Conservation (phyloP, 2,113 vertebrate genomes). For the Acrocephalus kingi region DNA sequence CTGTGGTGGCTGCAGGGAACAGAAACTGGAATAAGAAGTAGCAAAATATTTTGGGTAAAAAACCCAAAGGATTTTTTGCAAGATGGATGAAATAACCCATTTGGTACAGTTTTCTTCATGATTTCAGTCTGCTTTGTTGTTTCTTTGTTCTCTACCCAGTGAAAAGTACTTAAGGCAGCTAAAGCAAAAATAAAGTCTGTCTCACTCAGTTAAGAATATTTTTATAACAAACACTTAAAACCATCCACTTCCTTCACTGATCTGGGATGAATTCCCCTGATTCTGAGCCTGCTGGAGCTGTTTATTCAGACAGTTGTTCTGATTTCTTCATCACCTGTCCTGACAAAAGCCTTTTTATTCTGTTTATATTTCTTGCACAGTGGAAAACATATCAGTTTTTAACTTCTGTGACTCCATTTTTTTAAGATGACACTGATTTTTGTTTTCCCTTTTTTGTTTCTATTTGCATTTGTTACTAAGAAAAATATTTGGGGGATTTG, state of each 20-base stretch:
- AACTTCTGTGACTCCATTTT: neutral
- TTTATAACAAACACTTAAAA: conserved; percentile 23
- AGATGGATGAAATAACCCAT: neutral
- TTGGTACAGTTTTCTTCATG: neutral
- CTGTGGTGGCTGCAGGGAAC: neutral
- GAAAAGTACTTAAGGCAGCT: neutral
- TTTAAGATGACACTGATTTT: neutral
- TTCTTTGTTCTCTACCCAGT: neutral
- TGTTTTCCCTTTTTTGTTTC: neutral
- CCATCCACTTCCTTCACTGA: neutral
- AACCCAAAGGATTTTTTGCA: neutral
- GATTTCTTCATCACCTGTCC: conserved; percentile 51
- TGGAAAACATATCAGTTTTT: conserved; percentile 39
- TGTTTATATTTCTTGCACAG: conserved; percentile 1
- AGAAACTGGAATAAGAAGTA: neutral
- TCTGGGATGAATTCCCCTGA: neutral
- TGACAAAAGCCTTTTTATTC: neutral
- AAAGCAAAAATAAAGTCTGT: neutral
- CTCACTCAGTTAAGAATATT: neutral
- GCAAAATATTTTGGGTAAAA: neutral
- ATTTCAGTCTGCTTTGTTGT: neutral
- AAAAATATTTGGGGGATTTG: neutral
- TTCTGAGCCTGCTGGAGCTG: neutral
- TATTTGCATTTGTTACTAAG: neutral
- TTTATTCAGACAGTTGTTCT: conserved; percentile 34